Evolutionary conservation across 1,140 invertebrate genomes (phyloP), one percentile per base, ranked within the genome.

Genomic region (Drosophila bifasciata): DNA sequence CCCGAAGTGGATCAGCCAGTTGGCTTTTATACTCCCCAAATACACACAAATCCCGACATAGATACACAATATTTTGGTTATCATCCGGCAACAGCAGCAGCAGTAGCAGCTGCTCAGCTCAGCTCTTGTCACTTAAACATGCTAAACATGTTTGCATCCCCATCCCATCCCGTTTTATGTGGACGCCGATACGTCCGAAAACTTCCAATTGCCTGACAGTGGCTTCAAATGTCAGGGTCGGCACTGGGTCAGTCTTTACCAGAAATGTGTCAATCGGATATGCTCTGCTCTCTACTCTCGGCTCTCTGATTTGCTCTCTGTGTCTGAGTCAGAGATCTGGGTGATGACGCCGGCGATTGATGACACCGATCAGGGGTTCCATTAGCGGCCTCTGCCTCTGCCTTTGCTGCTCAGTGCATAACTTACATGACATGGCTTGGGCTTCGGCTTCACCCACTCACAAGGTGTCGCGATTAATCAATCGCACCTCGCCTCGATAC

Each of bases 61-160:
- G 61, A 51, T 61, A 58, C 49, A 44, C 50, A 50, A 23, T 51
- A 60, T 66, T 67, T 48, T 36, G 45, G 17, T 16, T 36, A 40
- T 36, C 61, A 62, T 49, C 44, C 23, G 40, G 61, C 61, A 59
- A 36, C 28, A 32, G 28, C 9, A 32, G 28, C 28, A 3, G 28
- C 3, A 25, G 23, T 6, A 25, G 23, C 5, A 5, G 23, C 23
- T 25, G 23, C 5, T 25, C 7, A 6, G 23, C 23, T 25, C 23
- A 1, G 32, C 32, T 36, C 52, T 55, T 56, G 69, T 46, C 28
- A 68, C 63, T 81, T 90, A 79, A 90, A 89, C 78, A 91, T 91
- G 89, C 89, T 52, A 91, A 91, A 91, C 89, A 91, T 91, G 89
- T 89, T 91, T 88, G 66, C 77, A 74, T 76, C 79, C 76, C 77